Evolutionary conservation across 2,113 vertebrate species (phyloP), one percentile per base, ranked within the genome.

Genomic region (Anthoscopus minutus): DNA sequence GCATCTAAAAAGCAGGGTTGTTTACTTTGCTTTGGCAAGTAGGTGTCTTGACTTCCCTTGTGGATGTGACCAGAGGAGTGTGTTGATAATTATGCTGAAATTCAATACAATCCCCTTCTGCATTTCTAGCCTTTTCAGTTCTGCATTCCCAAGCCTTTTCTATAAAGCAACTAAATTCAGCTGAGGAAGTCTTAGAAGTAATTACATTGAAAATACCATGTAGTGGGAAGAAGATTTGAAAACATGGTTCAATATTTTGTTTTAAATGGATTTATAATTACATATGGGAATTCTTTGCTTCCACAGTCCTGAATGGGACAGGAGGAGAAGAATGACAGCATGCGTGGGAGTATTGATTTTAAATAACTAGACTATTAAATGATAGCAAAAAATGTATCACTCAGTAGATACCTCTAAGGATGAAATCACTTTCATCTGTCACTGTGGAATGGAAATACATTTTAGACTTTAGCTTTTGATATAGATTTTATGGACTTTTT

Each of bases 341-440:
- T 78, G 58, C 22, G 72, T 94, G 72, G 76, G 76, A 86, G 72
- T 94, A 96, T 97, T 94, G 95, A 95, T 94, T 90, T 90, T 94
- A 60, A 92, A 81, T 95, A 96, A 96, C 88, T 92, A 88, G 89
- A 71, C 69, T 94, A 83, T 94, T 94, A 97, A 97, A 81, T 86
- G 69, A 90, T 84, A 82, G 60, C 71, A 90, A 96, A 96, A 96
- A 95, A 83, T 71, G 51, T 60, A 78, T 88, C 88, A 51, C 64
- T 93, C 1, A 0, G 31, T 88, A 88, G 73, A 57, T 81, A 48
- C n/a, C 2, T 11, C 64, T 74, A 42, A 92, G 72, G 56, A 76
- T 0, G 5, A 44, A 90, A 81, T n/a, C 65, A 11, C 69, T 35
- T 81, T 96, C 40, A 57, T 92, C 76, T 93, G 69, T 94, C 93